A percentile compares a stretch with the other conserved stretches of the same genome.
Evolutionary conservation across 2,797 vertebrate genomes (phyloP).

Genomic region (Urocyon cinereoargenteus): DNA sequence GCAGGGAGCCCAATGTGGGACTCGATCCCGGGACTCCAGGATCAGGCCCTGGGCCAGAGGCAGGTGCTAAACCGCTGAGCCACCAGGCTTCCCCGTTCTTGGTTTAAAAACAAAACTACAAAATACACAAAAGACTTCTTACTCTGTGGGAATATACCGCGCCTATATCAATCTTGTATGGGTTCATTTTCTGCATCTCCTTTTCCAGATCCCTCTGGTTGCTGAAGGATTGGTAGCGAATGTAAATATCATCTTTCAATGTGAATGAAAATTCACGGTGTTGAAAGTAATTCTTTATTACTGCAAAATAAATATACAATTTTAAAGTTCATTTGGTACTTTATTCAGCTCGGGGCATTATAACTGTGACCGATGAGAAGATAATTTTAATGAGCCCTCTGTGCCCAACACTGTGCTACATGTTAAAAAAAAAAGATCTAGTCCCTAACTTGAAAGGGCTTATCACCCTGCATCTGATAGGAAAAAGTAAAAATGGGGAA

Average conservation of each 20-base stretch:
- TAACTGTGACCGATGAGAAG: not conserved
- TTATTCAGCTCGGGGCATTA: conserved; percentile 8
- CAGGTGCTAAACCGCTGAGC: no score
- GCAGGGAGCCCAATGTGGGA: no score
- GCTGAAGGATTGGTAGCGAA: conserved; percentile 97
- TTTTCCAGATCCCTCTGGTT: conserved; percentile 95
- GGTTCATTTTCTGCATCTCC: conserved; percentile 96
- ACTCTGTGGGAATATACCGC: conserved; percentile 97
- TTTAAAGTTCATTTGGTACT: conserved; percentile 51
- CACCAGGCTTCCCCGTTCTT: not conserved
- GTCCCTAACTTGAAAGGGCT: not conserved
- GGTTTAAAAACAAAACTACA: conserved; percentile 41
- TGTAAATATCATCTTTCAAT: conserved; percentile 96
- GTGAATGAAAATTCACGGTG: conserved; percentile 98
- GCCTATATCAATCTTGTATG: conserved; percentile 97
- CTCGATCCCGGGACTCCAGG: no score
- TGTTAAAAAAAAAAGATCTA: not conserved
- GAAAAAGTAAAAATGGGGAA: not conserved
- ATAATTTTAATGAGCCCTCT: conserved; percentile 18
- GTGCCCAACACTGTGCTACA: not conserved
- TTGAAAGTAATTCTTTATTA: conserved; percentile 95
- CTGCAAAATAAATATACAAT: conserved; percentile 85
- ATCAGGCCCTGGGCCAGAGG: no score
- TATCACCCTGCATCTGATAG: not conserved
- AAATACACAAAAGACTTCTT: conserved; percentile 67